phyloP scores from a whole-genome alignment of 1,140 invertebrate genomes.

The Sitophilus oryzae region DNA sequence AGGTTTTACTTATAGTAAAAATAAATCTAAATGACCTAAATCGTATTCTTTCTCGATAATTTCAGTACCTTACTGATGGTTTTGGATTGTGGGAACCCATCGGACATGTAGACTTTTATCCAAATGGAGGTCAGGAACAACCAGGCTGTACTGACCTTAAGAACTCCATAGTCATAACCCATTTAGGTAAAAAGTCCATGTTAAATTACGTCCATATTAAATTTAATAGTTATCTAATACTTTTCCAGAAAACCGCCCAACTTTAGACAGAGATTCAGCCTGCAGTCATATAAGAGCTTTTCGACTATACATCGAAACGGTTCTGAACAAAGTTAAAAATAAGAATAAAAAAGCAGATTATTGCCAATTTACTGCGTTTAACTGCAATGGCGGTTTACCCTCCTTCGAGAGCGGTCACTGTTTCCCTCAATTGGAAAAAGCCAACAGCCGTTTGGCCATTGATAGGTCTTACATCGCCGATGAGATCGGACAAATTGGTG shows the following conservation, averaged over 20 bases:
- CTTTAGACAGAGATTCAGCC: constrained; percentile 44
- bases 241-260: constrained; percentile 28
- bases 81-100: constrained; percentile 44
- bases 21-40: no score
- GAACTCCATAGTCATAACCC: constrained; percentile 39
- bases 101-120: constrained; percentile 65
- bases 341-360: constrained; percentile 13
- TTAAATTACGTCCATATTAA: background rate
- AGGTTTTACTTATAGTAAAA: no score
- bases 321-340: constrained; percentile 32
- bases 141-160: constrained; percentile 55
- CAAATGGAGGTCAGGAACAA: constrained; percentile 66
- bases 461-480: constrained; percentile 33
- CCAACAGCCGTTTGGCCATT: constrained; percentile 25
- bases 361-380: constrained; percentile 43
- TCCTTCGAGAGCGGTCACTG: constrained; percentile 41
- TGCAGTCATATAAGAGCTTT: constrained; percentile 45
- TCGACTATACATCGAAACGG: constrained; percentile 41
- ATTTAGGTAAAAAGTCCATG: constrained; percentile 35
- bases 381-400: constrained; percentile 38
- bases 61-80: constrained; percentile 40
- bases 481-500: constrained; percentile 38
- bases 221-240: background rate
- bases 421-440: constrained; percentile 37
- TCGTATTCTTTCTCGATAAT: no score